Evolutionary conservation across 2,888 invertebrate genomes (phyloP).

Genomic region (Nephrocerus scutellatus): DNA sequence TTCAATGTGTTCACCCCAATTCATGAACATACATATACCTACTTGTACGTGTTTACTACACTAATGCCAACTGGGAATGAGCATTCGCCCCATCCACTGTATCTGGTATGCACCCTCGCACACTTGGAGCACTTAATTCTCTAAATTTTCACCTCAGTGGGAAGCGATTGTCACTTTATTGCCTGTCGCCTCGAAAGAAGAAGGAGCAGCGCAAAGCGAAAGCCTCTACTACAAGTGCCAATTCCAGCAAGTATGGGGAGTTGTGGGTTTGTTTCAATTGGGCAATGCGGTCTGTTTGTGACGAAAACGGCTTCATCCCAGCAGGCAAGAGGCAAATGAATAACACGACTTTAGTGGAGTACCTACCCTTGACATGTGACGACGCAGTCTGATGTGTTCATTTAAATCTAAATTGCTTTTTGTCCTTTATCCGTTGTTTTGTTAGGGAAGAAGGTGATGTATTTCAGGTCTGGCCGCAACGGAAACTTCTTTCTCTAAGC

Average conservation of each 20-base stretch:
- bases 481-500: too few species aligned
- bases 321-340: constrained; percentile 4
- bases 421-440: too few species aligned
- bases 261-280: too few species aligned
- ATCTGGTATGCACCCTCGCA: too few species aligned
- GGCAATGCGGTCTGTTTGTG: too few species aligned
- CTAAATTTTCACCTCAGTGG: constrained; percentile 23
- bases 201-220: constrained; percentile 16
- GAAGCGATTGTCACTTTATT: constrained; percentile 24
- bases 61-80: too few species aligned
- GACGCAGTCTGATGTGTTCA: constrained; percentile 11
- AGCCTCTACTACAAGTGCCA: constrained; percentile 7
- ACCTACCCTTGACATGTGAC: neutral
- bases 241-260: too few species aligned
- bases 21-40: neutral
- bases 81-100: too few species aligned
- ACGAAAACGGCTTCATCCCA: too few species aligned
- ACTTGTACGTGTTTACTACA: neutral
- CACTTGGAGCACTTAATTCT: constrained; percentile 22
- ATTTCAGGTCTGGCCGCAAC: too few species aligned
- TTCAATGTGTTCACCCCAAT: neutral
- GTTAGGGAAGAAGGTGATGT: too few species aligned
- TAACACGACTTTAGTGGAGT: constrained; percentile 11
- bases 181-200: constrained; percentile 20
- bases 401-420: constrained; percentile 23